A percentile compares a stretch with the other conserved stretches of the same genome.
phyloP scores from a whole-genome alignment of 2,888 invertebrate genomes.

The Parasteatoda lunata region DNA sequence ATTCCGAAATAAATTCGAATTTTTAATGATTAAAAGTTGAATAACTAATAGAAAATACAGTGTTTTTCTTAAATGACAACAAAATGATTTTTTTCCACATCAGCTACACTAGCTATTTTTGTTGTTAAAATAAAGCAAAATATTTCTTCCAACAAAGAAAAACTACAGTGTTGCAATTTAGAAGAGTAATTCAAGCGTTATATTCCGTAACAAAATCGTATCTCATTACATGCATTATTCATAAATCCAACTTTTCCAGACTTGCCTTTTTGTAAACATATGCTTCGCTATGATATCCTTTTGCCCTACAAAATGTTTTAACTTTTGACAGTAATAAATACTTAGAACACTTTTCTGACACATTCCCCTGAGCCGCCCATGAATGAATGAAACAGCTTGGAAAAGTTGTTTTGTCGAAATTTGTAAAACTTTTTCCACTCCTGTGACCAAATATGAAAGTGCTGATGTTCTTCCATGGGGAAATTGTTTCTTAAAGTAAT shows the following conservation, averaged over 20 bases:
- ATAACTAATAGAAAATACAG: too few relatives aligned
- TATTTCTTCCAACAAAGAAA: too few relatives aligned
- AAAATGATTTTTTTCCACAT: too few relatives aligned
- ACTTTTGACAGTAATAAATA: slow-evolving; percentile 57
- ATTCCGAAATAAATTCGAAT: too few relatives aligned
- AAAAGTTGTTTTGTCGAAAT: slow-evolving; percentile 41
- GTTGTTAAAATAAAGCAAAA: too few relatives aligned
- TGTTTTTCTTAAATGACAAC: too few relatives aligned
- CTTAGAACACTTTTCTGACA: background rate
- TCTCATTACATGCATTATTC: slow-evolving; percentile 59
- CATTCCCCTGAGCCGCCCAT: background rate
- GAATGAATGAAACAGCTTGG: slow-evolving; percentile 44
- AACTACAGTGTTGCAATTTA: slow-evolving; percentile 13
- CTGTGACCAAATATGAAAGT: too few relatives aligned
- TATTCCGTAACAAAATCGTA: slow-evolving; percentile 46
- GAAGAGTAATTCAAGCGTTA: slow-evolving; percentile 54
- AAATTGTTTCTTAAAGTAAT: too few relatives aligned
- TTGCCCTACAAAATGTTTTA: slow-evolving; percentile 16
- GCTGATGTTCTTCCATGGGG: too few relatives aligned
- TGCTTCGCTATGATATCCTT: slow-evolving; percentile 57
- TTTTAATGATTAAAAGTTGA: too few relatives aligned
- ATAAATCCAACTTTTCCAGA: slow-evolving; percentile 42
- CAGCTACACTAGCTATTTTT: too few relatives aligned
- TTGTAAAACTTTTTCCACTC: background rate
- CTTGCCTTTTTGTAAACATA: slow-evolving; percentile 57